Percentiles rank a stretch among this genome's conserved stretches.
Evolutionary conservation across 2,888 invertebrate species (phyloP).

Genomic region (Drosophila fulvimacula): DNA sequence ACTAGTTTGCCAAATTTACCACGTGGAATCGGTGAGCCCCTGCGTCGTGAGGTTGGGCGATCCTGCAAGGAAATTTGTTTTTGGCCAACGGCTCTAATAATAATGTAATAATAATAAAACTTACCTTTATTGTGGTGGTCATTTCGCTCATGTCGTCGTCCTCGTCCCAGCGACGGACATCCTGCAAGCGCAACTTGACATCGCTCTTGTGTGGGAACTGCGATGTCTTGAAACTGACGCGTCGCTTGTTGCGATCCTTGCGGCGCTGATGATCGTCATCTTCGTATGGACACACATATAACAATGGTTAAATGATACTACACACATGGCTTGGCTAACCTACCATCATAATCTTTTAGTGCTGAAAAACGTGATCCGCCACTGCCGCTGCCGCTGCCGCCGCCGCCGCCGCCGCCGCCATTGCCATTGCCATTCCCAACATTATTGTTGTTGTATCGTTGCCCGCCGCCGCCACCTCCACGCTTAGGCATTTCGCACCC

Average conservation of each 20-base stretch:
- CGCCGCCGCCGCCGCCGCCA: conserved; percentile 13
- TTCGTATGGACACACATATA: conserved; percentile 16
- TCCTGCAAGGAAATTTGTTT: no score
- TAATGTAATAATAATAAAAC: conserved; percentile 4
- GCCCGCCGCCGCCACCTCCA: conserved; percentile 66
- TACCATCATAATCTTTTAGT: conserved; percentile 79
- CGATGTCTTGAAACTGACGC: conserved; percentile 84
- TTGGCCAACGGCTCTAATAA: no score
- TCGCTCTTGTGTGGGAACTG: conserved; percentile 65
- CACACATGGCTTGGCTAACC: conserved; percentile 14
- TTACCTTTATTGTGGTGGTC: conserved; percentile 59
- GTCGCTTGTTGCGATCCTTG: conserved; percentile 79
- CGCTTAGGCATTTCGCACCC: conserved; percentile 64
- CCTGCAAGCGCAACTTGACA: conserved; percentile 62
- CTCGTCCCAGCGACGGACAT: conserved; percentile 78
- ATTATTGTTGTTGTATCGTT: conserved; percentile 71
- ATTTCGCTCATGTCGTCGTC: conserved; percentile 84
- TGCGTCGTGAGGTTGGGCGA: conserved; percentile 61
- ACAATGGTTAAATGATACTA: background rate
- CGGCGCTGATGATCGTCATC: conserved; percentile 81
- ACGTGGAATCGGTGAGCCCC: conserved; percentile 69
- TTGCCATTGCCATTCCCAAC: conserved; percentile 45
- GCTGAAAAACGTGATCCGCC: conserved; percentile 78
- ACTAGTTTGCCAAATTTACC: conserved; percentile 80
- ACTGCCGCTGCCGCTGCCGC: conserved; percentile 28